These are phyloP conservation scores for rat (Rattus norvegicus) DNA, from an alignment of 2,113 vertebrate species.

Conservation along the genomic window DNA sequence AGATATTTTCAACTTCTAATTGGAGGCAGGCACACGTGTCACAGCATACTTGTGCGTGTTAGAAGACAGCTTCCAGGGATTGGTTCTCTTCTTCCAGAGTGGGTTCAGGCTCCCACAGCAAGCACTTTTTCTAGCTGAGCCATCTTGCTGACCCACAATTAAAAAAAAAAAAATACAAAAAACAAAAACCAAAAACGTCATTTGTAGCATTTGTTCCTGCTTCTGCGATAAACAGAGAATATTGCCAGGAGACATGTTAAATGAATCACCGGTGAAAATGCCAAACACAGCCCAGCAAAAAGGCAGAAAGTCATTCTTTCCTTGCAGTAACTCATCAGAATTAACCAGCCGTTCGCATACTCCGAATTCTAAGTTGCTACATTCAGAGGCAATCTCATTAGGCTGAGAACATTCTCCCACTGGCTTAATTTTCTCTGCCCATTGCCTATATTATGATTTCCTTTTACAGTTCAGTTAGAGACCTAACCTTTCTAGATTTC, in stretches of 20 bases:
- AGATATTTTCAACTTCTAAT: background rate
- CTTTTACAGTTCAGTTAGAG: constrained; percentile 21
- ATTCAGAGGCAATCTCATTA: constrained; percentile 23
- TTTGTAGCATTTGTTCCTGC: constrained; percentile 43
- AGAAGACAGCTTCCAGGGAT: no score
- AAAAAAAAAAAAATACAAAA: no score
- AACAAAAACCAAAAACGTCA: background rate
- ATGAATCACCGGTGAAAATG: constrained; percentile 41
- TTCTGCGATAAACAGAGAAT: constrained; percentile 66
- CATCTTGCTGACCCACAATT: background rate
- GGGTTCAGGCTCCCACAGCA: background rate
- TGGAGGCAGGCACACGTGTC: background rate
- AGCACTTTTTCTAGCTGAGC: background rate
- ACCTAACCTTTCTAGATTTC: constrained; percentile 15
- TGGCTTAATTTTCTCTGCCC: background rate
- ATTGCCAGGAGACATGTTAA: constrained; percentile 33
- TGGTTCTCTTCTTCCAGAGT: background rate
- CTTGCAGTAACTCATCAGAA: constrained; percentile 49
- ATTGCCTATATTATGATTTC: background rate
- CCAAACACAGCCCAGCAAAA: constrained; percentile 26
- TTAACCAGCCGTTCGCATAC: background rate
- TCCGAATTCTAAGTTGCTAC: constrained; percentile 1
- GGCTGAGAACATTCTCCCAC: background rate
- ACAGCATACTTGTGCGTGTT: no score
- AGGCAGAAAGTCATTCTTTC: constrained; percentile 22